A percentile compares a stretch with the other conserved stretches of the same genome.
Evolutionary conservation across 2,797 vertebrate genomes (phyloP).

Genomic region (Arvicola amphibius): DNA sequence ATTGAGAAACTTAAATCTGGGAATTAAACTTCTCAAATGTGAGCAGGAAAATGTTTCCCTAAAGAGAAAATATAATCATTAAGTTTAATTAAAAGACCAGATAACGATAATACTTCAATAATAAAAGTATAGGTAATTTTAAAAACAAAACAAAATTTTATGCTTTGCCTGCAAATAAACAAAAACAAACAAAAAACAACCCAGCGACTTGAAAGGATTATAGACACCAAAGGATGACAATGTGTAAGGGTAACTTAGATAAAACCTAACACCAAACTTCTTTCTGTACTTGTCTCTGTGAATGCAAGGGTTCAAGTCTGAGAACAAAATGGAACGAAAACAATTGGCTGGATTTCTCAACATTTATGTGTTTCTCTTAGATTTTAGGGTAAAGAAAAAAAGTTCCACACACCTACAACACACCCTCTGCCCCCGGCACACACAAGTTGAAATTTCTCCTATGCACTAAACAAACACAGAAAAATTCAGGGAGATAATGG

Average conservation of each 20-base stretch:
- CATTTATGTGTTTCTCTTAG: slow-evolving; percentile 36
- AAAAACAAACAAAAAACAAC: not conserved
- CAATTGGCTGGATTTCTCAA: not conserved
- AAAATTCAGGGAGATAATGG: not conserved
- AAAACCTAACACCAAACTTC: slow-evolving; percentile 22
- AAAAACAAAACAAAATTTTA: slow-evolving; percentile 44
- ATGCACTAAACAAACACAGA: not conserved
- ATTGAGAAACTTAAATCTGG: not conserved
- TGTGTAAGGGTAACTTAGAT: not conserved
- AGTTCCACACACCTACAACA: not conserved
- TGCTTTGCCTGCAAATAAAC: not conserved
- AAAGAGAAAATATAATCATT: slow-evolving; percentile 28
- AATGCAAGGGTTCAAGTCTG: slow-evolving; percentile 33
- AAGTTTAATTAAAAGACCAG: slow-evolving; percentile 1
- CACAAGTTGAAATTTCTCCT: not conserved
- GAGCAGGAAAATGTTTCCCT: not conserved
- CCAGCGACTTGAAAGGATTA: slow-evolving; percentile 2
- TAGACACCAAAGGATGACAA: slow-evolving; percentile 24
- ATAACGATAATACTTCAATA: not conserved
- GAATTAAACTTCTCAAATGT: not conserved
- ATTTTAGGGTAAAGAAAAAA: slow-evolving; percentile 39
- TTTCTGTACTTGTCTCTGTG: slow-evolving; percentile 5
- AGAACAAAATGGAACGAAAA: slow-evolving; percentile 22
- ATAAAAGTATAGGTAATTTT: slow-evolving; percentile 24
- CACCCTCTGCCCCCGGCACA: no score